These are phyloP conservation scores for Fistularia commersonii DNA, from an alignment of 2,797 vertebrate species.

Conservation along the genomic window DNA sequence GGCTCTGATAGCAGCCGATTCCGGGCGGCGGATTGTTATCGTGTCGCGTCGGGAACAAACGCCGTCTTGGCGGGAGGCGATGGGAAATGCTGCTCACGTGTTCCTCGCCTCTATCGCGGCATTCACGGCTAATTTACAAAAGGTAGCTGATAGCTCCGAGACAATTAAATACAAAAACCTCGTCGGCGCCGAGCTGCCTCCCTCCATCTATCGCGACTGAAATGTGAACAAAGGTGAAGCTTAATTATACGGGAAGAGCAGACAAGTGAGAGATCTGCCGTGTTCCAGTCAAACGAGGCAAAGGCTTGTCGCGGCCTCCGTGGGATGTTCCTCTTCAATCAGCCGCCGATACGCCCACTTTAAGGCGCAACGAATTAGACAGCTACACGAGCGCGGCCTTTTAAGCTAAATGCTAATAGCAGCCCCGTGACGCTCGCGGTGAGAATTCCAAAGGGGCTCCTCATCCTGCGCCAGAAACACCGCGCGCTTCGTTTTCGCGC, in stretches of 20 bases:
- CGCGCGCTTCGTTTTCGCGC: no score
- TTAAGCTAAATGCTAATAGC: no score
- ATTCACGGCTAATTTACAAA: constrained; percentile 41
- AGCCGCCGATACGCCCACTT: no score
- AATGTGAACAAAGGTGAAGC: constrained; percentile 22
- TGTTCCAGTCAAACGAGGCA: constrained; percentile 10
- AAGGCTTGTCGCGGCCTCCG: constrained; percentile 3
- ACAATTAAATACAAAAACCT: constrained; percentile 27
- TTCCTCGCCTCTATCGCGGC: constrained; percentile 31
- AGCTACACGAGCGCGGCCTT: no score
- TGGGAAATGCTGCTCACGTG: constrained; percentile 26
- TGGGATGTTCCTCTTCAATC: neutral
- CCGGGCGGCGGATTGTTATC: constrained; percentile 28
- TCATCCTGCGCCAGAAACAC: no score
- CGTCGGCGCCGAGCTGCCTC: constrained; percentile 7
- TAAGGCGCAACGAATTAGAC: no score
- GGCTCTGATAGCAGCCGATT: constrained; percentile 24
- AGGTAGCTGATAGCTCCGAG: constrained; percentile 35
- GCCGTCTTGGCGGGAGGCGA: constrained; percentile 39
- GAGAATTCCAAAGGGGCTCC: no score
- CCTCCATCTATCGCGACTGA: constrained; percentile 3
- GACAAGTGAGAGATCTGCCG: constrained; percentile 2
- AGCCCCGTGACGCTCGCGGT: no score
- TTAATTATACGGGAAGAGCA: constrained; percentile 23
- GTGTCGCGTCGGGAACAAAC: constrained; percentile 31